Evolutionary conservation across 2,888 invertebrate species (phyloP), one percentile per base, ranked within the genome.

Genomic region (Acanthosepion lycidas): DNA sequence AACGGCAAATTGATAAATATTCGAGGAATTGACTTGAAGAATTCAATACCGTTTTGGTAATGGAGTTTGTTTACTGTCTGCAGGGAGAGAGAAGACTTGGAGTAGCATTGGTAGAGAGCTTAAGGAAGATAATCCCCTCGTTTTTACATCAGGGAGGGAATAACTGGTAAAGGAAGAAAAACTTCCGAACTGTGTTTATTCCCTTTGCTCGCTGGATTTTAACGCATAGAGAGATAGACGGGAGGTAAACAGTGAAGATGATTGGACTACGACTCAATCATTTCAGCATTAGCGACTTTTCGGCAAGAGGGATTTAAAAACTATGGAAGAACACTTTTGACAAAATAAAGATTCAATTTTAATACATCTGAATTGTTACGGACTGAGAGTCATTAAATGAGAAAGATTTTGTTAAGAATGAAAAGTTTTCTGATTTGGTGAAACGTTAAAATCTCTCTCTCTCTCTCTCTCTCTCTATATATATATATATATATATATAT

Each of bases 51-150:
- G n/a, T 78, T n/a, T 33, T 78, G 78, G n/a, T 78, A 78, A 78
- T 78, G 78, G 78, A 78, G 78, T 78, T n/a, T n/a, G 78, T 78
- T 78, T 78, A 78, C 78, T 78, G 78, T 78, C 78, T n/a, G 78
- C 78, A n/a, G 78, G 78, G 78, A 78, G 78, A 78, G 12, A 78
- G 4, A n/a, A n/a, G 78, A n/a, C n/a, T 78, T 78, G 78, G 18
- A 33, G 78, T 33, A 3, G n/a, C n/a, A 78, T 78, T 78, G 18
- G 78, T 78, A n/a, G 78, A 15, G 33, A 33, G 78, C 78, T 78
- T 78, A 78, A 78, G 78, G 78, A 78, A n/a, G 78, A 78, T 78
- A 78, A 78, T 78, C 78, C n/a, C n/a, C n/a, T n/a, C n/a, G n/a
- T n/a, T 28, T 6, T n/a, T 9, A 26, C 26, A n/a, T n/a, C 9